Conservation (phyloP, 2,888 invertebrate species). For the Callyntrura guangdongensis region DNA sequence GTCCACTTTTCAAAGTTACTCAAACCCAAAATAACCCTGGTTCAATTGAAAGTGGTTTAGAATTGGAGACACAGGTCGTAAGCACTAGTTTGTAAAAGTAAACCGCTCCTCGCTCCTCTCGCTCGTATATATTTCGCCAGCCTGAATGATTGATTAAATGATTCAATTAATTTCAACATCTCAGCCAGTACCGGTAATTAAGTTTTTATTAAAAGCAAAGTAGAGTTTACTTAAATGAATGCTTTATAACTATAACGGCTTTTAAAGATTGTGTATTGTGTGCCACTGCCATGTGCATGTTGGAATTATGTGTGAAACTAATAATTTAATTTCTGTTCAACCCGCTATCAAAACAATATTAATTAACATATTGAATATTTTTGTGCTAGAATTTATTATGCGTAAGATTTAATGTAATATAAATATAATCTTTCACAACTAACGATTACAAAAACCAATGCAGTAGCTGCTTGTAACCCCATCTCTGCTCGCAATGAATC, state of each 20-base stretch:
- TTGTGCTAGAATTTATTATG: too few species aligned
- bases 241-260: slow-evolving; percentile 19
- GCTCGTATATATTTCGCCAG: slow-evolving; percentile 41
- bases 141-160: slow-evolving; percentile 66
- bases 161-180: slow-evolving; percentile 62
- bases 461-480: too few species aligned
- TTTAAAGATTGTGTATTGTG: slow-evolving; percentile 52
- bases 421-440: too few species aligned
- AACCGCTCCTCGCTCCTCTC: slow-evolving; percentile 16
- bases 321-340: too few species aligned
- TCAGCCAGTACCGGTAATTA: slow-evolving; percentile 71
- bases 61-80: slow-evolving; percentile 76
- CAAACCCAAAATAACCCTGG: slow-evolving; percentile 67
- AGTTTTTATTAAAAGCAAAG: slow-evolving; percentile 18
- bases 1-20: slow-evolving; percentile 68
- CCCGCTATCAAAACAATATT: too few species aligned
- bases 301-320: too few species aligned
- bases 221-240: neutral
- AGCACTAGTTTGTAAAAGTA: slow-evolving; percentile 79
- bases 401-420: too few species aligned
- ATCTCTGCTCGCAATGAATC: too few species aligned
- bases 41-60: slow-evolving; percentile 69
- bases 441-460: too few species aligned
- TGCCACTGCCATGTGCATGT: slow-evolving; percentile 71
- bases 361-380: too few species aligned